Evolutionary conservation across 2,797 vertebrate species (phyloP).

Genomic region (Falco concolor): DNA sequence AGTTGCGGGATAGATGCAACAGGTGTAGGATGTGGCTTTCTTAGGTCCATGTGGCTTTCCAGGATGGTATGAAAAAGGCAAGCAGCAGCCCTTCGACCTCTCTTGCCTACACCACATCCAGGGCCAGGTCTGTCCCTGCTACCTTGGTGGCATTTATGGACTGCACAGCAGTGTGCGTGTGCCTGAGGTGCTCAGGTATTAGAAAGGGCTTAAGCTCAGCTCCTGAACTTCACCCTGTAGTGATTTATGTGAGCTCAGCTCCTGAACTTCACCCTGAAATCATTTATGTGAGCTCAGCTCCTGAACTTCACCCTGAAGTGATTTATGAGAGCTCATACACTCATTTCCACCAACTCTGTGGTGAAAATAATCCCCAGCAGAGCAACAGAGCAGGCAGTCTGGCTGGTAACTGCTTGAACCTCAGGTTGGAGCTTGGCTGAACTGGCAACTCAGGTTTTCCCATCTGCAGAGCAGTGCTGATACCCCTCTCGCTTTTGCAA

Average conservation of each 20-base stretch:
- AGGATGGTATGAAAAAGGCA: background rate
- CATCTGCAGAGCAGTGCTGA: background rate
- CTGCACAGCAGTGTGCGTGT: background rate
- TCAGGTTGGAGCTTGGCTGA: background rate
- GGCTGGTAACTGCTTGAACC: background rate
- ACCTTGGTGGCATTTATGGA: background rate
- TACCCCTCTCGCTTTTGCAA: background rate
- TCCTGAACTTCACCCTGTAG: background rate
- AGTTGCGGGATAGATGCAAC: rapidly evolving
- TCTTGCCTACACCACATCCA: background rate
- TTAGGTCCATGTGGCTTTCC: background rate
- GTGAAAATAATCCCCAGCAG: background rate
- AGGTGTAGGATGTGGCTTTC: background rate
- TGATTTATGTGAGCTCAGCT: background rate
- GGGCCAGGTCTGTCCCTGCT: background rate
- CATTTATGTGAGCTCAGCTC: background rate
- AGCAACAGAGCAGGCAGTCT: background rate
- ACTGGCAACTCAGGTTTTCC: background rate
- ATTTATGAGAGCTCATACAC: background rate
- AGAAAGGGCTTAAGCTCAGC: background rate
- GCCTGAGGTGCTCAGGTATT: background rate
- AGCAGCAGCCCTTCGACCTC: background rate
- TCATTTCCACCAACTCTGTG: background rate
- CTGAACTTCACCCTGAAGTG: background rate
- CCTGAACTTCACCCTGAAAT: background rate